These are phyloP conservation scores for Oscarella lobularis DNA, from an alignment of 37 sponge, comb jelly and placozoan species.

Conservation along the genomic window DNA sequence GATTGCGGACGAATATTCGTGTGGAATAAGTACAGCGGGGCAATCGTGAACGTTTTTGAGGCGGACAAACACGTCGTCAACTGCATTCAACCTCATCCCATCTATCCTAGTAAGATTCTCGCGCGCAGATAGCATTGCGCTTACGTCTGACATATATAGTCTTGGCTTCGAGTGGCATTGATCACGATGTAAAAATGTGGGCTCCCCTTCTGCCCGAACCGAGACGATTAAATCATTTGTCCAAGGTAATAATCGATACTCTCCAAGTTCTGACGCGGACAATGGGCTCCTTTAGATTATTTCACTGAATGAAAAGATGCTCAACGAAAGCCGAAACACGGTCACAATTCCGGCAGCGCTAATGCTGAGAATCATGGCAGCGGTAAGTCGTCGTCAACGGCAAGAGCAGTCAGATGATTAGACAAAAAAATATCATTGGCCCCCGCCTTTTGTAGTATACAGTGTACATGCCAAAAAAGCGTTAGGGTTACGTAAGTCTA, in stretches of 20 bases:
- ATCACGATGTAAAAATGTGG: slow-evolving; percentile 78
- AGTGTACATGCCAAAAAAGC: too few species aligned
- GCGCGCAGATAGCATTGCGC: slow-evolving; percentile 2
- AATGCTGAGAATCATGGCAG: slow-evolving; percentile 44
- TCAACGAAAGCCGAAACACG: slow-evolving; percentile 58
- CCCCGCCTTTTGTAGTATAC: too few species aligned
- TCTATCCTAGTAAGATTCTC: slow-evolving; percentile 26
- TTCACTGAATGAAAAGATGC: slow-evolving; percentile 53
- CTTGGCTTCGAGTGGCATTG: slow-evolving; percentile 79
- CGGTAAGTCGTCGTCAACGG: neutral
- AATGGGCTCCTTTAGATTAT: slow-evolving; percentile 43
- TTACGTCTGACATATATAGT: too few species aligned
- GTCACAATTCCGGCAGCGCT: slow-evolving; percentile 55
- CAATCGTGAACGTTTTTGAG: slow-evolving; percentile 47
- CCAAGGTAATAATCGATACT: slow-evolving; percentile 19
- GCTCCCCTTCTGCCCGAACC: slow-evolving; percentile 29
- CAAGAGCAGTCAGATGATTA: too few species aligned
- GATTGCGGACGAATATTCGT: slow-evolving; percentile 84
- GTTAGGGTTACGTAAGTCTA: too few species aligned
- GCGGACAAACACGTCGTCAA: slow-evolving; percentile 85
- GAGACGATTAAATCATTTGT: slow-evolving; percentile 21
- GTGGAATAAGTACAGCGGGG: slow-evolving; percentile 80
- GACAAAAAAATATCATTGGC: too few species aligned
- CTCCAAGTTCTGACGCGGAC: too few species aligned
- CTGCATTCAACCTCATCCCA: slow-evolving; percentile 92